Evolutionary conservation across 2,797 vertebrate genomes (phyloP), one percentile per base, ranked within the genome.

Genomic region (Pseudocheirus occidentalis): DNA sequence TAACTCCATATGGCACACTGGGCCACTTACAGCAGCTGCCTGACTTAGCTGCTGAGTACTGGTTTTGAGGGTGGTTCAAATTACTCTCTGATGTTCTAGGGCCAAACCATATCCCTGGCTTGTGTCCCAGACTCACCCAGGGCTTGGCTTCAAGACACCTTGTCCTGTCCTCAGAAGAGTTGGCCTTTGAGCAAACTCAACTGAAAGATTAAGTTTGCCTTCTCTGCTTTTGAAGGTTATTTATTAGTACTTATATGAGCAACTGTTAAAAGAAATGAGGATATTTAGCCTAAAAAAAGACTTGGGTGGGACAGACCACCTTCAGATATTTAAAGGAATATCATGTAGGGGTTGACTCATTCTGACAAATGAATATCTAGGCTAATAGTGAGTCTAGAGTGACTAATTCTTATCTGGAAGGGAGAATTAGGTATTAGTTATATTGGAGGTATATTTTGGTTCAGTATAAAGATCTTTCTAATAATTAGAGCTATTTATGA

Each of bases 41-140:
- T 95, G 62, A 91, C 90, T 91, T 90, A 54, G 95, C 62, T 81
- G 95, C 56, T 93, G 55, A 14, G 4, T 53, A 40, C 73, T 81
- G 93, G 62, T 46, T 58, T 90, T 14, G 62, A 95, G 96, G 94
- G 93, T 81, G n/a, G 73, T 94, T 90, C 94, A 95, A 96, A 97
- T 92, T 90, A 90, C 96, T 91, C 34, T 52, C 0, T 28, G 56
- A 92, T 62, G 89, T 94, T 95, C 94, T 89, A 89, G 96, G 91
- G 95, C 96, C 97, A 98, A 97, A 97, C 95, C 96, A 95, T 96
- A 96, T 97, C 92, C 97, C 93, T 98, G 97, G 97, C 96, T 50
- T 40, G 2, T 0, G 0, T 95, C 97, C 97, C 91, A 46, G 40
- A 27, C 1, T 0, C 94, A 96, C 92, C 91, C 0, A 0, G 95